A percentile compares a stretch with the other conserved stretches of the same genome.
These are phyloP conservation scores for Bombyx mandarina DNA, from an alignment of 1,140 invertebrate species.

Conservation along the genomic window DNA sequence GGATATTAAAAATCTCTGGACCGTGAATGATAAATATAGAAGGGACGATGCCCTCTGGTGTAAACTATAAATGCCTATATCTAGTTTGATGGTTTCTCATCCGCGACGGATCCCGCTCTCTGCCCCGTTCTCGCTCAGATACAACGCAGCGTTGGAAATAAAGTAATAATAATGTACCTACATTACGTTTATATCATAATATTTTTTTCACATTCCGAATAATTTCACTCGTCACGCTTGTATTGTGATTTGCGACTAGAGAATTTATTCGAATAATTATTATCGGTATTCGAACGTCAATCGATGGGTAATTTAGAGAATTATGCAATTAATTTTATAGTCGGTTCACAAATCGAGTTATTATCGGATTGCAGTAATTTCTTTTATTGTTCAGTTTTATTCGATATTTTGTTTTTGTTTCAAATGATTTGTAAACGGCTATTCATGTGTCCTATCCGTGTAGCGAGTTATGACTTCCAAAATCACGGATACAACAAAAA, in stretches of 20 bases:
- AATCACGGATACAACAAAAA: conserved; percentile 10
- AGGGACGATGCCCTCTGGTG: conserved; percentile 8
- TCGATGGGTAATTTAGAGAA: too few relatives aligned
- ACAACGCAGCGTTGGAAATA: neutral
- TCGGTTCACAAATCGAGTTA: neutral
- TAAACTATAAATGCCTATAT: conserved; percentile 6
- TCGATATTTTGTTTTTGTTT: neutral
- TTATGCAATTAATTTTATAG: too few relatives aligned
- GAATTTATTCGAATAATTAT: too few relatives aligned
- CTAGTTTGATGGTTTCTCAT: conserved; percentile 12
- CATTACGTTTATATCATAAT: conserved; percentile 1
- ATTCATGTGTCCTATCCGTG: too few relatives aligned
- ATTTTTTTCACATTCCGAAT: too few relatives aligned
- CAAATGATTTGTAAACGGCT: neutral
- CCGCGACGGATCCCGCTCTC: conserved; percentile 10
- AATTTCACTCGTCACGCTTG: too few relatives aligned
- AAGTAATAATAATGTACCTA: neutral
- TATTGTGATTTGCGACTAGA: too few relatives aligned
- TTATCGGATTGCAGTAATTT: conserved; percentile 1
- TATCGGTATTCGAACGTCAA: too few relatives aligned
- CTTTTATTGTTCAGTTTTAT: neutral
- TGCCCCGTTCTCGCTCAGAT: neutral
- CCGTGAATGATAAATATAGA: conserved; percentile 12
- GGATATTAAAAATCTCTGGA: conserved; percentile 9
- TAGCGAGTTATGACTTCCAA: conserved; percentile 1